phyloP scores from a whole-genome alignment of 92 coral and sea anemone genomes.

The Porites rus region DNA sequence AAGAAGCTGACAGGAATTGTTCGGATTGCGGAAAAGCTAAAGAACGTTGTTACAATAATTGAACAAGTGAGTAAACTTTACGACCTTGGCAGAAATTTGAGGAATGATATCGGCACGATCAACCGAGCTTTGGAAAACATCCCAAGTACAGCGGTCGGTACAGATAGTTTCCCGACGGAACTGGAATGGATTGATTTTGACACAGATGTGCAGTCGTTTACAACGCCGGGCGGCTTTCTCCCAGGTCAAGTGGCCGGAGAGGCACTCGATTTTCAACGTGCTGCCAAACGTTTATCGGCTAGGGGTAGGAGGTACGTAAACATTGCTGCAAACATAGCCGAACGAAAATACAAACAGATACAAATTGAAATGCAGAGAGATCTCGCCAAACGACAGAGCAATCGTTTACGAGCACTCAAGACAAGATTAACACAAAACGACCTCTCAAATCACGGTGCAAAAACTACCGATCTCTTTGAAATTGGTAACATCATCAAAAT shows the following conservation, averaged over 20 bases:
- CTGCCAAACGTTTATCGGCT: conserved; percentile 48
- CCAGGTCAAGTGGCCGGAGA: conserved; percentile 43
- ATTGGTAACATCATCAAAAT: conserved; percentile 49
- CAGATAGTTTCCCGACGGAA: conserved; percentile 49
- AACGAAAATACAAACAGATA: conserved; percentile 49
- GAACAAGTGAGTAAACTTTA: conserved; percentile 43
- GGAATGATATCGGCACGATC: conserved; percentile 49
- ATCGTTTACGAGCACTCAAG: conserved; percentile 41
- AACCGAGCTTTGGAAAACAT: conserved; percentile 54
- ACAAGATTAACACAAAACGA: conserved; percentile 20
- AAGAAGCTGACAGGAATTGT: conserved; percentile 35
- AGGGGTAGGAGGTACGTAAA: conserved; percentile 50
- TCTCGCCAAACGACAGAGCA: conserved; percentile 52
- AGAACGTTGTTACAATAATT: conserved; percentile 32
- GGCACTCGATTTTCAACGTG: conserved; percentile 51
- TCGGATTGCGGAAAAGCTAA: conserved; percentile 38
- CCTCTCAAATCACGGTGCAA: conserved; percentile 28
- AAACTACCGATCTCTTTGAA: conserved; percentile 45
- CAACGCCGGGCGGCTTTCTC: conserved; percentile 34
- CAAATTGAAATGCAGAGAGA: conserved; percentile 55
- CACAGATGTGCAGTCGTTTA: conserved; percentile 26
- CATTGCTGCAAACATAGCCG: conserved; percentile 50
- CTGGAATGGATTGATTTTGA: conserved; percentile 55
- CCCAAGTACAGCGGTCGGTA: conserved; percentile 25
- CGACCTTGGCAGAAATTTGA: conserved; percentile 36